A percentile compares a stretch with the other conserved stretches of the same genome.
These are phyloP conservation scores for Arothron firmamentum DNA, from an alignment of 2,113 vertebrate species.

Conservation along the genomic window DNA sequence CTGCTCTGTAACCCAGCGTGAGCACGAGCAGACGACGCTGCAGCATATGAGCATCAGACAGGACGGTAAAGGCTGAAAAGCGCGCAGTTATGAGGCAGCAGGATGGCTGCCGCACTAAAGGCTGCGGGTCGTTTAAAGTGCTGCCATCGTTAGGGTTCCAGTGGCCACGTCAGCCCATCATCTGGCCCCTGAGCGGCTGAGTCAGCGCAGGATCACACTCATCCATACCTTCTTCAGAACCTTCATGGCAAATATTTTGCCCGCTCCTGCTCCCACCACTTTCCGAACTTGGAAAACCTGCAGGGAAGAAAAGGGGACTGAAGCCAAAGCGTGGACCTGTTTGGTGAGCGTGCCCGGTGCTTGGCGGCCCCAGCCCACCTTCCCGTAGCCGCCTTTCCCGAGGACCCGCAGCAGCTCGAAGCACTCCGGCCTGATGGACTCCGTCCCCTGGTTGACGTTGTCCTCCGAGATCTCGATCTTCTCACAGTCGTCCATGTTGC, in stretches of 20 bases:
- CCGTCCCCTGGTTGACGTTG: slow-evolving; percentile 96
- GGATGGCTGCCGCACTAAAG: too few species aligned
- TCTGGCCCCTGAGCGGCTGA: too few species aligned
- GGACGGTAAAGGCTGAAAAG: too few species aligned
- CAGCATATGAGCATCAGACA: too few species aligned
- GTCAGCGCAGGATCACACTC: too few species aligned
- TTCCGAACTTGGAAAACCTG: slow-evolving; percentile 99
- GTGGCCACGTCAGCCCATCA: too few species aligned
- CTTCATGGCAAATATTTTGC: slow-evolving; percentile 99
- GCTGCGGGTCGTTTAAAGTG: too few species aligned
- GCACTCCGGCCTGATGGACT: slow-evolving; percentile 96
- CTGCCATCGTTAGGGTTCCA: too few species aligned
- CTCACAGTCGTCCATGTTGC: slow-evolving; percentile 97
- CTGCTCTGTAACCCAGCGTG: too few species aligned
- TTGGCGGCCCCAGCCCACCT: slow-evolving; percentile 74
- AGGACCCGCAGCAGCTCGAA: slow-evolving; percentile 95
- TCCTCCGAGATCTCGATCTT: slow-evolving; percentile 99
- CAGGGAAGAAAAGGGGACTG: neutral
- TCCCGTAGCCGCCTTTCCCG: slow-evolving; percentile 98
- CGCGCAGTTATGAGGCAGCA: too few species aligned
- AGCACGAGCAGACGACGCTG: too few species aligned
- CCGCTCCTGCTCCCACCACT: slow-evolving; percentile 89
- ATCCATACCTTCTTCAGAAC: slow-evolving; percentile 96
- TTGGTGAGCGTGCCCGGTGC: too few species aligned
- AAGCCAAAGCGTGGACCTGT: slow-evolving; percentile 1